Evolutionary conservation across 2,888 invertebrate genomes (phyloP).

Genomic region (Harpalus rufipes): DNA sequence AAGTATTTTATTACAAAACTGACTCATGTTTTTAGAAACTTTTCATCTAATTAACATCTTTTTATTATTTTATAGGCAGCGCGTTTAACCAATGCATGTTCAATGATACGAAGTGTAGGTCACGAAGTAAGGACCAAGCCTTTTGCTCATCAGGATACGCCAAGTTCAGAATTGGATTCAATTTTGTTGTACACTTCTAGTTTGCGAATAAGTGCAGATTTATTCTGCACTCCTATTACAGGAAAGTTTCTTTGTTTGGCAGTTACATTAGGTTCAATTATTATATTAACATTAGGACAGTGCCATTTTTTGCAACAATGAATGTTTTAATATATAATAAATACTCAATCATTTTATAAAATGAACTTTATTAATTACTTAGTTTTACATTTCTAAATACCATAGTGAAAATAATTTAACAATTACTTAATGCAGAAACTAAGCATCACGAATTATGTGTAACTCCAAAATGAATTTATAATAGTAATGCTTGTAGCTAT

Average conservation of each 20-base stretch:
- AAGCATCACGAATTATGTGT: conserved; percentile 34
- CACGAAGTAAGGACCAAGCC: conserved; percentile 89
- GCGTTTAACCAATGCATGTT: conserved; percentile 85
- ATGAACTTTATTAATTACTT: conserved; percentile 55
- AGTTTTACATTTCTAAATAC: conserved; percentile 57
- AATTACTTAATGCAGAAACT: conserved; percentile 33
- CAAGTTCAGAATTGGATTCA: conserved; percentile 86
- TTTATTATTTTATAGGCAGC: conserved; percentile 82
- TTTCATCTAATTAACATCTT: background rate
- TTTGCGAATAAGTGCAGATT: conserved; percentile 85
- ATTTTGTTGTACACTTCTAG: conserved; percentile 88
- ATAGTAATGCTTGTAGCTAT: conserved; percentile 73
- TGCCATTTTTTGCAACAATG: conserved; percentile 81
- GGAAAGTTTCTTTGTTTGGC: conserved; percentile 84
- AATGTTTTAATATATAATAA: conserved; percentile 31
- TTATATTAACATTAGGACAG: conserved; percentile 85
- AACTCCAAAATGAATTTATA: conserved; percentile 74
- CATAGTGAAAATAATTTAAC: conserved; percentile 62
- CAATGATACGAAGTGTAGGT: conserved; percentile 85
- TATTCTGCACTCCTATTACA: conserved; percentile 86
- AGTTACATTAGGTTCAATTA: conserved; percentile 81
- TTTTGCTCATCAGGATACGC: conserved; percentile 88
- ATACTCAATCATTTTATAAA: conserved; percentile 23
- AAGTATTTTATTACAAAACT: background rate
- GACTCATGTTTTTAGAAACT: background rate